Conservation (phyloP, 2,888 invertebrate species). For the Xanthorhoe designata region DNA sequence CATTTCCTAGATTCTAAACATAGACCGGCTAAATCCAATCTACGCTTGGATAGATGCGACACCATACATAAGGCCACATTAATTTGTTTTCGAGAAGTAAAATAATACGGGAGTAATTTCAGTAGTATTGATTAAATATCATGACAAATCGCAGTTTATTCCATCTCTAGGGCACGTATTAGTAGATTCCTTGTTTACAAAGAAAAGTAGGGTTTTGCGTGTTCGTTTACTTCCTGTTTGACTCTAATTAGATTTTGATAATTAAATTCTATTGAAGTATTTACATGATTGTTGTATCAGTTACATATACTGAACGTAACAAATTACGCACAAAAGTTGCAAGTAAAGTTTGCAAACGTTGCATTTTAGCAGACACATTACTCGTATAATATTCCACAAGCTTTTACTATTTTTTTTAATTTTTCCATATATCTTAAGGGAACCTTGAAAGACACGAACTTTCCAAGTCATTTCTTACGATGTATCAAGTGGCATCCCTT, state of each 20-base stretch:
- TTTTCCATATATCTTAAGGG: no score
- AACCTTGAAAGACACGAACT: no score
- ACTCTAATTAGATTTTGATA: background rate
- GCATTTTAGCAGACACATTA: no score
- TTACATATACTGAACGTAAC: background rate
- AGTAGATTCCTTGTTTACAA: background rate
- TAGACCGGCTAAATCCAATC: conserved; percentile 1
- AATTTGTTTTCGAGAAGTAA: background rate
- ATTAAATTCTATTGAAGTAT: background rate
- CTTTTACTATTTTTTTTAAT: no score
- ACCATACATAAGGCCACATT: background rate
- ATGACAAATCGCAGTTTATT: background rate
- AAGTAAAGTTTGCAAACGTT: no score
- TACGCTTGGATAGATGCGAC: conserved; percentile 5
- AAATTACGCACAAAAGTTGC: background rate
- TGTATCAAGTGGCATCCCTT: conserved; percentile 43
- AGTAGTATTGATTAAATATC: conserved; percentile 1
- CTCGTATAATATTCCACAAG: no score
- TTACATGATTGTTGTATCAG: background rate
- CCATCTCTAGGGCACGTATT: background rate
- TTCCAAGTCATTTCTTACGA: conserved; percentile 35
- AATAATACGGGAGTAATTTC: background rate
- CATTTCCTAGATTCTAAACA: conserved; percentile 39
- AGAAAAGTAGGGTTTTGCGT: background rate
- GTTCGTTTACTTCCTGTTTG: background rate